Conservation (phyloP, 2,888 invertebrate species). For the Chouioia cunea region DNA sequence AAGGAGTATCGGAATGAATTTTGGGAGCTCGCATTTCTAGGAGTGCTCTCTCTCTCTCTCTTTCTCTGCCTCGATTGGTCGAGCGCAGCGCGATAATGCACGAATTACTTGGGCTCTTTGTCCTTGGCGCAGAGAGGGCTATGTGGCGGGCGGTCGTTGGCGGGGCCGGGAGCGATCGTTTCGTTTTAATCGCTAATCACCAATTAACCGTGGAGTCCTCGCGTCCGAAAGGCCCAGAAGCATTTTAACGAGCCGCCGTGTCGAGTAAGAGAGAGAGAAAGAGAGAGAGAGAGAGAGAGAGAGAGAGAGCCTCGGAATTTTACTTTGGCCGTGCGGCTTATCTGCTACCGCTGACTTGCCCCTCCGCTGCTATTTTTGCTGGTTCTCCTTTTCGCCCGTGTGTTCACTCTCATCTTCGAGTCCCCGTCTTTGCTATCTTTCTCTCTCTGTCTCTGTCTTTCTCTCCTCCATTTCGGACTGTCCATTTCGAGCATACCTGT, state of each 20-base stretch:
- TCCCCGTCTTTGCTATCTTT: conserved; percentile 36
- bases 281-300: too few species aligned
- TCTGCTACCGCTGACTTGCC: conserved; percentile 40
- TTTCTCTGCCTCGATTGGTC: conserved; percentile 1
- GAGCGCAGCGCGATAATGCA: conserved; percentile 45
- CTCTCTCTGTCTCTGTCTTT: conserved; percentile 31
- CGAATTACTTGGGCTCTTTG: conserved; percentile 40
- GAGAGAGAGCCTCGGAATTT: conserved; percentile 64
- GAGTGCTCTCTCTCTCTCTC: conserved; percentile 39
- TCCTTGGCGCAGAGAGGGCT: not conserved
- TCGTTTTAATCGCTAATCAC: conserved; percentile 69
- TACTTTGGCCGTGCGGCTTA: conserved; percentile 56
- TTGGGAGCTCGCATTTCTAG: conserved; percentile 47
- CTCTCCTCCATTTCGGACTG: conserved; percentile 41
- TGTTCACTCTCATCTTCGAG: conserved; percentile 45
- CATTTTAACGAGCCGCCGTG: conserved; percentile 69
- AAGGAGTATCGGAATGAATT: conserved; percentile 44
- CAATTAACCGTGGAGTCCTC: conserved; percentile 66
- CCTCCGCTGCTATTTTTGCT: conserved; percentile 22
- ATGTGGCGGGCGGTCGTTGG: not conserved
- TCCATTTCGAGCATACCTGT: conserved; percentile 44
- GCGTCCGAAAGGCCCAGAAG: conserved; percentile 67
- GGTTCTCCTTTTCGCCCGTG: conserved; percentile 41
- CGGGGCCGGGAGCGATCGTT: conserved; percentile 54
- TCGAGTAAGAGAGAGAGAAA: too few species aligned